Percentiles rank a stretch among this genome's conserved stretches.
These are phyloP conservation scores for Apotomis capreana DNA, from an alignment of 2,888 invertebrate species.

Conservation along the genomic window DNA sequence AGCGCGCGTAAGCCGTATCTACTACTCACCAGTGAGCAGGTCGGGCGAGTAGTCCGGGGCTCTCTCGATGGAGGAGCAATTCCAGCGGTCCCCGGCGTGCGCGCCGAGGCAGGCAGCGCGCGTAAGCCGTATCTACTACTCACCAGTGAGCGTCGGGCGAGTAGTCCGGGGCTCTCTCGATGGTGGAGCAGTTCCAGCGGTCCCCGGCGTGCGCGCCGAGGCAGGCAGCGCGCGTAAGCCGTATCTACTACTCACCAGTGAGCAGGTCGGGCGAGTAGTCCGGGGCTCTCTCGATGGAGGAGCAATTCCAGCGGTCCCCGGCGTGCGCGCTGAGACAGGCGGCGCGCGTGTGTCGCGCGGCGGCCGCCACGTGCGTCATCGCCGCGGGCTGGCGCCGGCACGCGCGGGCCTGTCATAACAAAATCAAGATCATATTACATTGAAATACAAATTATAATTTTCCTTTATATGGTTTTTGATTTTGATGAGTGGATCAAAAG, in stretches of 20 bases:
- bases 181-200: slow-evolving; percentile 93
- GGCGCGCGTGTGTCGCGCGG: slow-evolving; percentile 86
- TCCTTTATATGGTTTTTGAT: no score
- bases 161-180: slow-evolving; percentile 87
- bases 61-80: slow-evolving; percentile 89
- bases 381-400: slow-evolving; percentile 86
- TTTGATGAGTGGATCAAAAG: no score
- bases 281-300: slow-evolving; percentile 88
- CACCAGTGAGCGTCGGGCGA: slow-evolving; percentile 91
- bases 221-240: slow-evolving; percentile 87
- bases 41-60: slow-evolving; percentile 91
- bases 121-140: slow-evolving; percentile 71
- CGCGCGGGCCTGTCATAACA: slow-evolving; percentile 80
- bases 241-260: slow-evolving; percentile 82
- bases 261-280: slow-evolving; percentile 89
- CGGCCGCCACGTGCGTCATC: slow-evolving; percentile 90
- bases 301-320: slow-evolving; percentile 93
- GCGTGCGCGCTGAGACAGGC: slow-evolving; percentile 89
- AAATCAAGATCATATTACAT: neutral
- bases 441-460: no score
- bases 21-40: slow-evolving; percentile 86
- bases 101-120: slow-evolving; percentile 87
- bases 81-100: slow-evolving; percentile 90
- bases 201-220: slow-evolving; percentile 87
- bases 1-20: slow-evolving; percentile 81